A percentile compares a stretch with the other conserved stretches of the same genome.
Evolutionary conservation across 2,113 vertebrate genomes (phyloP).

Genomic region (Misgurnus mizolepis): DNA sequence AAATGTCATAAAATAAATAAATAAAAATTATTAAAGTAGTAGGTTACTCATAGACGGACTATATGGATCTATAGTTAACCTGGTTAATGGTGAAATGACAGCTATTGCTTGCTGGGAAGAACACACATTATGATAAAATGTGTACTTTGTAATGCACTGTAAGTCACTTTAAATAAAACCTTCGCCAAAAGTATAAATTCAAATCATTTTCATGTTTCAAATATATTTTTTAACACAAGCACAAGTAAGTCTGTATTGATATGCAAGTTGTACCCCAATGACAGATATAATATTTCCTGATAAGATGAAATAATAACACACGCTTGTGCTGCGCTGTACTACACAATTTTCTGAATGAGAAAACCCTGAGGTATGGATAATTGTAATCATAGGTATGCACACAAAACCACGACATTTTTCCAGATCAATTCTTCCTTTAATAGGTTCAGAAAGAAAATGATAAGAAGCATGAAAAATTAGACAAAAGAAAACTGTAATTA

Average conservation of each 20-base stretch:
- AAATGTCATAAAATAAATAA: no score
- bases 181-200: background rate
- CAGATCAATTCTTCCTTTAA: background rate
- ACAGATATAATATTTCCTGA: background rate
- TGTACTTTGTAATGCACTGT: no score
- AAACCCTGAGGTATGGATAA: background rate
- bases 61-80: no score
- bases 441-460: background rate
- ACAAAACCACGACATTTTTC: conserved; percentile 4
- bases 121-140: no score
- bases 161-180: no score
- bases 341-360: background rate
- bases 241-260: background rate
- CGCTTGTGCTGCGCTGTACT: background rate
- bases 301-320: background rate
- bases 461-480: background rate
- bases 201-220: background rate
- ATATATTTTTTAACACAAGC: no score
- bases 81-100: no score
- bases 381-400: conserved; percentile 1
- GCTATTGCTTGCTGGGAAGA: no score
- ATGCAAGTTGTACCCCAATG: background rate
- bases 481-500: background rate
- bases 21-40: no score
- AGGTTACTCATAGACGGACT: no score